Base-by-base conservation (phyloP, 1,140 invertebrate genomes). In the Daktulosphaira vitifoliae region DNA sequence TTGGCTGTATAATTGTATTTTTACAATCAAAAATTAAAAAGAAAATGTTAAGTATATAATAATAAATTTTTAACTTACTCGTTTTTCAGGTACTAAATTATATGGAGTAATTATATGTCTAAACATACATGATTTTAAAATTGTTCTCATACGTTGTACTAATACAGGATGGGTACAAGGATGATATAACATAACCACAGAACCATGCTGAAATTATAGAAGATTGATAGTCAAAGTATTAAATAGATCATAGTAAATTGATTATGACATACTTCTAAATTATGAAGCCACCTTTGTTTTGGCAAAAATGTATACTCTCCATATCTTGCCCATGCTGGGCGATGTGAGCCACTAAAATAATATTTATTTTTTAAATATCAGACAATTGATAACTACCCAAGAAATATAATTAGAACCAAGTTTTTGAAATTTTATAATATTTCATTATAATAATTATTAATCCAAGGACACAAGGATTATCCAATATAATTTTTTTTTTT, bases 291-390 rank as follows among this genome's bases (percentile, higher is more conserved):
- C 70, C 91, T 76, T 73, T 94, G 89, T 53, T 76, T 79, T 7
- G 91, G 91, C 39, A 92, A 66, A 75, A 84, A 93, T 62, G 76
- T 79, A 73, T 93, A 93, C 74, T 89, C 86, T 39, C 91, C 91
- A 76, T 87, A 94, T 48, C 80, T 76, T 9, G 89, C 83, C 83
- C 89, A 91, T 11, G 89, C 74, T 23, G 89, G 87, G 69, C 90
- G 80, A 75, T 90, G 89, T 29, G 81, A 74, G 37, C 89, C 90
- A 76, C 88, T 91, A 71, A 15, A 81, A 79, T 68, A 53, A n/a
- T n/a, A n/a, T n/a, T n/a, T n/a, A n/a, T n/a, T n/a, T n/a, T n/a
- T n/a, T n/a, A n/a, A 22, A 52, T 52, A 25, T n/a, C n/a, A n/a
- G n/a, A n/a, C n/a, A n/a, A n/a, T n/a, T n/a, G n/a, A n/a, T n/a